Evolutionary conservation across 2,797 vertebrate species (phyloP), one percentile per base, ranked within the genome.

Genomic region (Lacerta viridis): DNA sequence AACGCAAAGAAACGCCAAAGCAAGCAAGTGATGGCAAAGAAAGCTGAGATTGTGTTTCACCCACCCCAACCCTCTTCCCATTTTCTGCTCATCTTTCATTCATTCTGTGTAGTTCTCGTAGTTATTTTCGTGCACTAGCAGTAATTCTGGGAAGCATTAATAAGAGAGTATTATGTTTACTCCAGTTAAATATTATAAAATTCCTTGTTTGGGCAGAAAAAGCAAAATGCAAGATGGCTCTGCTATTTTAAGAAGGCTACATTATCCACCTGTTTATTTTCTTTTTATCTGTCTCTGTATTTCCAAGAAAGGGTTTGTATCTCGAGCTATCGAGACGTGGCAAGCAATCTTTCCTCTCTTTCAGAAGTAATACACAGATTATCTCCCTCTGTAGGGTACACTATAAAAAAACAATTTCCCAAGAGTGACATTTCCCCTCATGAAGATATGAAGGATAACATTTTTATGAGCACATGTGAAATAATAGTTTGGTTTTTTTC

Each of bases 401-500:
- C n/a, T 46, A 79, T 72, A 66, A 87, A 74, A 55, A 80, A 78
- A 20, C 64, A 72, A 78, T 85, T 86, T 85, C 79, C 79, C 78
- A 82, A 82, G 80, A 68, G 76, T 29, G 15, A 55, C 66, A 23
- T 55, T 59, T 85, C 4, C 27, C 20, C 10, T 13, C 29, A 74
- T 25, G 41, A 87, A 76, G 27, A 41, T 71, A 77, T 61, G 39
- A 89, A 86, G 86, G 33, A 86, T 85, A 89, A 75, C 23, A 85
- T 87, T 87, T 89, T 89, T 89, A 91, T 72, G 72, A 87, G 66
- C 71, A 72, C n/a, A 29, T 76, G 79, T 89, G 74, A 91, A 78
- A 89, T 82, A 87, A 82, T 88, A 88, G 72, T 87, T 89, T 72
- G 69, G 27, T 18, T 64, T 23, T 64, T 36, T 39, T 74, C 89